Conservation (phyloP, 2,797 vertebrate species). For the Streptopelia turtur region DNA sequence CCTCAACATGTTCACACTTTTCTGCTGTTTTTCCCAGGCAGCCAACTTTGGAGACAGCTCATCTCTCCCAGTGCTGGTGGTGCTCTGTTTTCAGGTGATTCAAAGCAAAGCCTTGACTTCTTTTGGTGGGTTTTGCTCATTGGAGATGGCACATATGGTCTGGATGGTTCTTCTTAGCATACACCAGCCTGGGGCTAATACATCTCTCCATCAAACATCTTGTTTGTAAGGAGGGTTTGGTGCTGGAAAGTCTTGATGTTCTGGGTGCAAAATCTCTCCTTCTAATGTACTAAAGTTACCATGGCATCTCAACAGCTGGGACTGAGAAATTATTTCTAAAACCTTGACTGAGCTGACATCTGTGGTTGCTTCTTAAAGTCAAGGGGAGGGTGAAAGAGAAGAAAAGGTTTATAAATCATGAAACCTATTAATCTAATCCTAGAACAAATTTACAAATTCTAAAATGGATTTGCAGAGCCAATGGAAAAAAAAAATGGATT, state of each 20-base stretch:
- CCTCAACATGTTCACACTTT: neutral
- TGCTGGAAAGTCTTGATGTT: neutral
- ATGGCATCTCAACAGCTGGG: neutral
- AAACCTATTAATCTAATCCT: constrained; percentile 63
- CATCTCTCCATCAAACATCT: neutral
- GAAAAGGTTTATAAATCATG: constrained; percentile 40
- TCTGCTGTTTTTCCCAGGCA: neutral
- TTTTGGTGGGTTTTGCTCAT: neutral
- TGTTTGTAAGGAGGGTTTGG: neutral
- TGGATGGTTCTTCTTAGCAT: accelerated
- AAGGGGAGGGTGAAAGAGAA: constrained; percentile 4
- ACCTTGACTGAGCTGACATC: neutral
- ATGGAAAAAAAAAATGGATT: constrained; percentile 35
- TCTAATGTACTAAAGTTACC: neutral
- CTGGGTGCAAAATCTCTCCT: neutral
- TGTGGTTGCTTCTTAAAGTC: neutral
- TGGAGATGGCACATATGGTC: neutral
- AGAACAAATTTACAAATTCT: constrained; percentile 65
- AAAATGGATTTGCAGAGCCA: constrained; percentile 46
- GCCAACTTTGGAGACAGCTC: neutral
- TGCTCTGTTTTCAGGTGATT: neutral
- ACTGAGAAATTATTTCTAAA: neutral
- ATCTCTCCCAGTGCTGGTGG: neutral
- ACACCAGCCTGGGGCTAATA: neutral
- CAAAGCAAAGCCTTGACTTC: neutral